Conservation (phyloP, 2,113 vertebrate genomes). For the Oreotragus oreotragus region DNA sequence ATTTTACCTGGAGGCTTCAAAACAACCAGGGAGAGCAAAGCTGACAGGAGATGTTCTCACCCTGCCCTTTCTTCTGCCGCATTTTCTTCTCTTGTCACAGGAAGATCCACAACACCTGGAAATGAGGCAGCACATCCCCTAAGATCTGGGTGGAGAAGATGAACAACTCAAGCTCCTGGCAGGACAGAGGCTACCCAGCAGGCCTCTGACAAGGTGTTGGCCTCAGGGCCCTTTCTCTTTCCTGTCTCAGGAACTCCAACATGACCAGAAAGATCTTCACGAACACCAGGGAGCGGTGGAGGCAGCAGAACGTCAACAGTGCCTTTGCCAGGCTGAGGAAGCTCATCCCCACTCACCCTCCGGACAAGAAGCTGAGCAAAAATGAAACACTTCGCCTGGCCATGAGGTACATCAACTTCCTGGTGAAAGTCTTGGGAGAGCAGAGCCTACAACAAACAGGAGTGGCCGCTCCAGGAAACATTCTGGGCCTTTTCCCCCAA, state of each 20-base stretch:
- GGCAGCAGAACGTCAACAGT: constrained; percentile 97
- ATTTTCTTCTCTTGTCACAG: background rate
- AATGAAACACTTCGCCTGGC: constrained; percentile 97
- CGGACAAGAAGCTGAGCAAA: constrained; percentile 99
- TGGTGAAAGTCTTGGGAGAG: constrained; percentile 92
- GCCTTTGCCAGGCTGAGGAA: constrained; percentile 96
- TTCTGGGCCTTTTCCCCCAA: constrained; percentile 80
- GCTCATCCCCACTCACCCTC: constrained; percentile 97
- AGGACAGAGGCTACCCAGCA: background rate
- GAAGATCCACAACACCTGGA: background rate
- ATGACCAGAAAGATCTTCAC: constrained; percentile 98
- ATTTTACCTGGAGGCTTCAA: background rate
- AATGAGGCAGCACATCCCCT: background rate
- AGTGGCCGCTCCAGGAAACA: constrained; percentile 68
- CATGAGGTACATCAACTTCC: constrained; percentile 98
- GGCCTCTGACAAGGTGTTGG: background rate
- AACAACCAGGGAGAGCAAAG: background rate
- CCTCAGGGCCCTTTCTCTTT: constrained; percentile 20
- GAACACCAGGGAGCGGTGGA: constrained; percentile 95
- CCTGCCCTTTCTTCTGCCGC: background rate
- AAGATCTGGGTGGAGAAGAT: background rate
- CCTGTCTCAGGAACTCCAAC: constrained; percentile 29
- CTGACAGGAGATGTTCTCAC: background rate
- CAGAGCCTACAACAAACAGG: constrained; percentile 83
- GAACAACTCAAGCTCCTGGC: background rate